A percentile compares a stretch with the other conserved stretches of the same genome.
These are phyloP conservation scores for Cephus pygmeus DNA, from an alignment of 2,888 invertebrate genomes.

Conservation along the genomic window DNA sequence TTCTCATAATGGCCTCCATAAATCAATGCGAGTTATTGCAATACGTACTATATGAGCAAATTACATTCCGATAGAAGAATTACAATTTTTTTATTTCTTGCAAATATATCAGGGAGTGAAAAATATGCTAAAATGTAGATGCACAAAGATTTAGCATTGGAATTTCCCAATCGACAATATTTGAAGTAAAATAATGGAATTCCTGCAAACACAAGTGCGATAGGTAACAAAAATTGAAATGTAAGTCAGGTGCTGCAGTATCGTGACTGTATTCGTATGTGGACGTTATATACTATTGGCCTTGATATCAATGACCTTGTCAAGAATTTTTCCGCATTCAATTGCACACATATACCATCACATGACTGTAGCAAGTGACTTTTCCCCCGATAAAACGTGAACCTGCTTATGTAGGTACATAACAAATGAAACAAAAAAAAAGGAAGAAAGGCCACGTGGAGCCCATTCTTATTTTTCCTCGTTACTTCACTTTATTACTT, in stretches of 20 bases:
- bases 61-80: background rate
- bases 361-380: slow-evolving; percentile 16
- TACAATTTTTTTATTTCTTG: background rate
- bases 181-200: background rate
- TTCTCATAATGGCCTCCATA: background rate
- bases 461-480: slow-evolving; percentile 4
- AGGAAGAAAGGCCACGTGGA: background rate
- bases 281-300: slow-evolving; percentile 31
- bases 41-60: background rate
- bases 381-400: background rate
- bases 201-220: background rate
- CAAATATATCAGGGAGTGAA: background rate
- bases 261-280: slow-evolving; percentile 8
- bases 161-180: background rate
- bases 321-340: slow-evolving; percentile 56
- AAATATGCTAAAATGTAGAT: background rate
- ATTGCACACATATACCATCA: slow-evolving; percentile 30
- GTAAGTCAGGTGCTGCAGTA: slow-evolving; percentile 41
- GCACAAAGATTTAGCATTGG: background rate
- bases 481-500: background rate
- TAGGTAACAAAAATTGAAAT: slow-evolving; percentile 30
- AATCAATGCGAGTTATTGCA: background rate
- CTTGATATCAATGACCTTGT: slow-evolving; percentile 57
- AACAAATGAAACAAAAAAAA: background rate
- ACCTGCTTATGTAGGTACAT: background rate